Evolutionary conservation across 2,797 vertebrate genomes (phyloP), one percentile per base, ranked within the genome.

Genomic region (Astyanax mexicanus): DNA sequence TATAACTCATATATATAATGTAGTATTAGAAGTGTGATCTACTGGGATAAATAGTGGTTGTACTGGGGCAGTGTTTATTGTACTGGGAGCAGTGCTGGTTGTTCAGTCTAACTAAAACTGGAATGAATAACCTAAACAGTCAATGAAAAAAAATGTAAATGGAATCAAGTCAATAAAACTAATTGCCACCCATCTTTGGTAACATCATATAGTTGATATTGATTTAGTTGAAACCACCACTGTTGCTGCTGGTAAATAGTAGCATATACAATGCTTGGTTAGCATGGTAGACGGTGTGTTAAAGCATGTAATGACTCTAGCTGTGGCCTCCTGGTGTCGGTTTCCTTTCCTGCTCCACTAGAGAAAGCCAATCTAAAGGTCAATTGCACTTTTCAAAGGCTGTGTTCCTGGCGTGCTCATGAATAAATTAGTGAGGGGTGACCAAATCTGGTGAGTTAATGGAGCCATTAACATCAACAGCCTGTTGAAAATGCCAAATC

Each of bases 381-480:
- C 84, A 83, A 73, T 80, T 83, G 72, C 75, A 82, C 54, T 70
- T 83, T 84, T 84, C 74, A 81, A 84, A 84, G 77, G 44, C 72
- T 65, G 55, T 49, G 61, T 60, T 81, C 75, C 79, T 78, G 77
- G 77, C 62, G 69, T 80, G 79, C 79, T 80, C 69, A 83, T 86
- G 79, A 84, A 86, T 86, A 83, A 81, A 86, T 84, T 69, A 86
- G 74, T 70, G 64, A 72, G 64, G 79, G 74, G 67, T 81, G 75
- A 70, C 55, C 69, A 84, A 75, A 80, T 75, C 74, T 81, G 69
- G 65, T 79, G 65, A 72, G 68, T 74, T 85, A 84, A 82, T 84
- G 74, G 75, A 72, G 55, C 81, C 77, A 85, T 85, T 85, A 82
- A 77, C 45, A 61, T 75, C 15, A 58, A 77, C 81, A 51, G 79